Percentiles rank a stretch among this genome's conserved stretches.
These are phyloP conservation scores for Caenorhabditis auriculariae DNA, from an alignment of 2,888 invertebrate species.

Conservation along the genomic window DNA sequence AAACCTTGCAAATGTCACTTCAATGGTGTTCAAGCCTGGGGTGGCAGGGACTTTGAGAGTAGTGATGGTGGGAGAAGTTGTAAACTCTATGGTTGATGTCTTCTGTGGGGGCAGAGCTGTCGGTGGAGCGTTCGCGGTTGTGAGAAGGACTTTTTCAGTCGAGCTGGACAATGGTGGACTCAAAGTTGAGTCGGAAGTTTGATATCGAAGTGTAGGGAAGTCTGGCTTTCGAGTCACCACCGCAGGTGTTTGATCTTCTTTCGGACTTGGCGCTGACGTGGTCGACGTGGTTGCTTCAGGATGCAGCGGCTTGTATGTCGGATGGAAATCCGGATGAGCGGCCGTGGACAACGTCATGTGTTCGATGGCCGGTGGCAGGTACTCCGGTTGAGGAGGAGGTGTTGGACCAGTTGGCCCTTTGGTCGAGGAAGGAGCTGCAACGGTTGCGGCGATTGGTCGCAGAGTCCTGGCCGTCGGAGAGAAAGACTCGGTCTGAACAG, in stretches of 20 bases:
- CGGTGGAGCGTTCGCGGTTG: background rate
- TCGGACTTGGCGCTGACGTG: background rate
- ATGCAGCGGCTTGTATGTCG: conserved; percentile 25
- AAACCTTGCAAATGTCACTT: no score
- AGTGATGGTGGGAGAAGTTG: background rate
- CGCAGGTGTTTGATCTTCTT: conserved; percentile 15
- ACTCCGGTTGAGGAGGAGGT: conserved; percentile 9
- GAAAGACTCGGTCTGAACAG: no score
- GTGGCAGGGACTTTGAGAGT: background rate
- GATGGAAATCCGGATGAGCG: conserved; percentile 13
- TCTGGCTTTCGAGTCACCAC: conserved; percentile 19
- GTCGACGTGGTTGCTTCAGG: conserved; percentile 18
- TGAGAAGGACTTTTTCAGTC: background rate
- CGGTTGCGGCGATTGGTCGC: conserved; percentile 22
- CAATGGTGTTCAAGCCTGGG: no score
- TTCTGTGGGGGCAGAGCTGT: background rate
- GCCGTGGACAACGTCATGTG: conserved; percentile 21
- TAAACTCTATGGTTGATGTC: background rate
- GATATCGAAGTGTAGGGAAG: conserved; percentile 4
- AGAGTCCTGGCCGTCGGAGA: conserved; percentile 11
- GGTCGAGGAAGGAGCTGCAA: conserved; percentile 6
- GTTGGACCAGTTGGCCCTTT: background rate
- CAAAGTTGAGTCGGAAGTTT: background rate
- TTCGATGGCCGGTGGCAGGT: conserved; percentile 19
- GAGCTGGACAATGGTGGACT: background rate